Evolutionary conservation across 2,113 vertebrate genomes (phyloP).

Genomic region (Ellobius talpinus): DNA sequence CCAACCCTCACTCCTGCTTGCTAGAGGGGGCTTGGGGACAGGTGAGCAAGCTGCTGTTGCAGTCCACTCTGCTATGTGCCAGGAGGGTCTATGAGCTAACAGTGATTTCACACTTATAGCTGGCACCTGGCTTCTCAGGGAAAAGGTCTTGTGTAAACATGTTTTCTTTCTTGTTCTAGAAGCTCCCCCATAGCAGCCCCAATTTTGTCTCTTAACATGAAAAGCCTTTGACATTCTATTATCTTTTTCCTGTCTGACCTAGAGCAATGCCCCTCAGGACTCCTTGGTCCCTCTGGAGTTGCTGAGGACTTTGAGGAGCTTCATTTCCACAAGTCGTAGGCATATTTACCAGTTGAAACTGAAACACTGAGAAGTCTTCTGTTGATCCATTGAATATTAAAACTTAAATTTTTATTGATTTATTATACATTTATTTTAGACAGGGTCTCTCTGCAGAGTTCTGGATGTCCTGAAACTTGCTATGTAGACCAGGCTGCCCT

Average conservation of each 20-base stretch:
- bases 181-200: neutral
- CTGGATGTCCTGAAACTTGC: neutral
- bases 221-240: neutral
- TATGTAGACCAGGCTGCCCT: neutral
- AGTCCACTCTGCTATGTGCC: accelerated
- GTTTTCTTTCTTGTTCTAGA: neutral
- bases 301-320: neutral
- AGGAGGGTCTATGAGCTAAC: neutral
- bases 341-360: neutral
- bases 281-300: neutral
- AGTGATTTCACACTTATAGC: neutral
- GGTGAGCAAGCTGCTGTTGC: too few species aligned
- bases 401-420: neutral
- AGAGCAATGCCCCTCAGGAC: too few species aligned
- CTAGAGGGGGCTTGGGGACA: neutral
- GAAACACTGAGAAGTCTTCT: neutral
- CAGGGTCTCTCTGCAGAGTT: neutral
- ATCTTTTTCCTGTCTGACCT: neutral
- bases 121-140: too few species aligned
- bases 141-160: neutral
- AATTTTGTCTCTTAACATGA: neutral
- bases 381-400: neutral
- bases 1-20: neutral
- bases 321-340: neutral
- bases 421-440: neutral